Percentiles rank a stretch among this genome's conserved stretches.
Evolutionary conservation across 1,140 invertebrate species (phyloP).

Genomic region (Neocloeon triangulifer): DNA sequence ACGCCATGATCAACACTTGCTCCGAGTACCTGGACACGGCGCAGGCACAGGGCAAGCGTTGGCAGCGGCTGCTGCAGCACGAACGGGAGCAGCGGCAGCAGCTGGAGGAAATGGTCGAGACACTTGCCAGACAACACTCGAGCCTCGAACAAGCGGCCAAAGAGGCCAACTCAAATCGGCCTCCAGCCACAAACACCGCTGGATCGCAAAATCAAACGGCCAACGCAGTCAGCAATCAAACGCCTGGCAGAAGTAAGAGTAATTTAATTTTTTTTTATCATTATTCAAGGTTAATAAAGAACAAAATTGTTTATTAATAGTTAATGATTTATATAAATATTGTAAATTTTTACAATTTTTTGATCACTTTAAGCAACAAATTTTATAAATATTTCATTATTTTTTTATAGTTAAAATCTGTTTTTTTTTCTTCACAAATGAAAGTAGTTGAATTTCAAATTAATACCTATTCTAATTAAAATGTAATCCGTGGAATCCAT

Average conservation of each 20-base stretch:
- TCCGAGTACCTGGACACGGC: constrained; percentile 73
- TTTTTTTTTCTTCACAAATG: too few relatives aligned
- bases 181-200: constrained; percentile 14
- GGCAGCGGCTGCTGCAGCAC: constrained; percentile 77
- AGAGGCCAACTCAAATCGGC: constrained; percentile 23
- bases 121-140: constrained; percentile 87
- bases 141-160: constrained; percentile 63
- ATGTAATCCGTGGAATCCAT: too few relatives aligned
- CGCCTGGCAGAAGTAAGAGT: constrained; percentile 18
- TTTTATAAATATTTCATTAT: too few relatives aligned
- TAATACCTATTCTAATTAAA: too few relatives aligned
- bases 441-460: too few relatives aligned
- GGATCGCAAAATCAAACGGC: too few relatives aligned
- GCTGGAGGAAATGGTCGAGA: constrained; percentile 94
- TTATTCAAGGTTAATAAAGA: constrained; percentile 5
- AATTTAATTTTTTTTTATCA: constrained; percentile 11
- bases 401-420: background rate
- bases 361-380: too few relatives aligned
- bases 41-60: constrained; percentile 65
- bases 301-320: too few relatives aligned
- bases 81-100: constrained; percentile 82
- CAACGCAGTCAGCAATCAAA: too few relatives aligned
- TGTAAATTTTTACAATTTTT: too few relatives aligned
- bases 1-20: constrained; percentile 90
- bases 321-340: too few relatives aligned